Evolutionary conservation across 2,797 vertebrate species (phyloP), one percentile per base, ranked within the genome.

Genomic region (Hybognathus amarus): DNA sequence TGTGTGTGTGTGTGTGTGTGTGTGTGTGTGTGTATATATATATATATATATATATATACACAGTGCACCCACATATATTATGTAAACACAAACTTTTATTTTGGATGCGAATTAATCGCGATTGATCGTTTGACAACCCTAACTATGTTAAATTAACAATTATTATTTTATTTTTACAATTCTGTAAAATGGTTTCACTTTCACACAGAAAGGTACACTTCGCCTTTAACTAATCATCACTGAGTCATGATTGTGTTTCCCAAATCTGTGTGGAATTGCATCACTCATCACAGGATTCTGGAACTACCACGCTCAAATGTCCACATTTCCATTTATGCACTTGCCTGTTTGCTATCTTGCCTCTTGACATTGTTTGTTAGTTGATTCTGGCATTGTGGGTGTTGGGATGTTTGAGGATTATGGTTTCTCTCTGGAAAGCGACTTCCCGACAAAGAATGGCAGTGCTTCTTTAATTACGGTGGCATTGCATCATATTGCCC

Each of bases 401-500:
- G 89, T 85, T 85, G 73, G 87, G 83, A 89, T 89, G 87, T 81
- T 87, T 83, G 71, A 83, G 91, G 90, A 90, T 92, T 90, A 92
- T 36, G 24, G 85, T 40, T 64, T 84, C 81, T 87, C 77, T 87
- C 87, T 90, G 88, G 90, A 91, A 87, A 84, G 85, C 86, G 89
- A 89, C 87, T 89, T 87, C 82, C 87, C 74, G 63, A 87, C 85
- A 84, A 82, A 86, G 87, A 93, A 86, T 82, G 89, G 88, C 84
- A 87, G 85, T 80, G 83, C 91, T 93, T 90, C 89, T 91, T 93
- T 91, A 91, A 87, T 92, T 87, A 92, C 92, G 83, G 93, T 81
- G 76, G 89, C 92, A 95, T 94, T 94, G 94, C 95, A 96, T 96
- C 96, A 96, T 92, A 89, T 94, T 93, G 66, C 70, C 76, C 47